A percentile compares a stretch with the other conserved stretches of the same genome.
Evolutionary conservation across 2,797 vertebrate species (phyloP).

Genomic region (Crocidura indochinensis): DNA sequence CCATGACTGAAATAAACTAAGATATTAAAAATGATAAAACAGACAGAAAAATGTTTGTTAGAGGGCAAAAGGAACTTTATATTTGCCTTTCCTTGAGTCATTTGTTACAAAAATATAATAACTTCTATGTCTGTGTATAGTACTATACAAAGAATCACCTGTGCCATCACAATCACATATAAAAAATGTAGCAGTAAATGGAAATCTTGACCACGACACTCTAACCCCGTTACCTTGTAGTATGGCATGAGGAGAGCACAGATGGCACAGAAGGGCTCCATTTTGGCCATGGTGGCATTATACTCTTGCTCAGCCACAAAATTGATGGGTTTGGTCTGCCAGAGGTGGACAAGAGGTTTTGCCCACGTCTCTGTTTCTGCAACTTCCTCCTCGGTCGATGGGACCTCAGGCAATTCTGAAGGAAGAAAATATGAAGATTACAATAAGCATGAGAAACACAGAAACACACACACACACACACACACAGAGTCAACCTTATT

Average conservation of each 20-base stretch:
- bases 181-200: background rate
- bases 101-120: background rate
- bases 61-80: background rate
- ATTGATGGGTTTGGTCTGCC: conserved; percentile 94
- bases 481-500: background rate
- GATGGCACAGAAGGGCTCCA: conserved; percentile 95
- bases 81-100: background rate
- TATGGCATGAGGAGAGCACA: conserved; percentile 97
- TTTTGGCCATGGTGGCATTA: conserved; percentile 93
- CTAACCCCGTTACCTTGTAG: conserved; percentile 93
- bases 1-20: conserved; percentile 10
- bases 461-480: background rate
- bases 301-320: conserved; percentile 96
- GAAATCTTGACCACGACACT: background rate
- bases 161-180: background rate
- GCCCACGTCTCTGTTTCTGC: conserved; percentile 96
- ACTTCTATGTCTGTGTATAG: background rate
- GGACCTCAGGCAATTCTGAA: conserved; percentile 93
- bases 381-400: conserved; percentile 90
- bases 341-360: conserved; percentile 95
- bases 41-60: conserved; percentile 9
- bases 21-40: conserved; percentile 27
- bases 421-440: conserved; percentile 71
- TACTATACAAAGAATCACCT: background rate
- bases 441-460: conserved; percentile 10